These are phyloP conservation scores for Drosophila lacicola DNA, from an alignment of 2,888 invertebrate species.

Conservation along the genomic window DNA sequence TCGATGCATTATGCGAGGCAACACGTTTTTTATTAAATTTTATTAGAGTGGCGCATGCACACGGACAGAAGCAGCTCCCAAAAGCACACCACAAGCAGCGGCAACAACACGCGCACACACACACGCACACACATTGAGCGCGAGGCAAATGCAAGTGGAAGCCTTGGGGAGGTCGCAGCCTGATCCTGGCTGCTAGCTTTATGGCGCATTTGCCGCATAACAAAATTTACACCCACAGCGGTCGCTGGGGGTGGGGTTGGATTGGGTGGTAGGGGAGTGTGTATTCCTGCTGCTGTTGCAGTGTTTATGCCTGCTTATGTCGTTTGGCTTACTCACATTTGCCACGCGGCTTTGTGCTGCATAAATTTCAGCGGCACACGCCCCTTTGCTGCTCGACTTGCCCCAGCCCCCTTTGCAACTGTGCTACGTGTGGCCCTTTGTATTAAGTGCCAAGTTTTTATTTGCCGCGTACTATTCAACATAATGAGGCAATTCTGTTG, in stretches of 20 bases:
- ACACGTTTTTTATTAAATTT: slow-evolving; percentile 80
- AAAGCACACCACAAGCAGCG: slow-evolving; percentile 40
- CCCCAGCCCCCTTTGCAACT: background rate
- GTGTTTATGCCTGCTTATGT: slow-evolving; percentile 79
- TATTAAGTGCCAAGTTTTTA: slow-evolving; percentile 73
- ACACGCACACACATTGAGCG: background rate
- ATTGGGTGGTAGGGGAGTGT: slow-evolving; percentile 1
- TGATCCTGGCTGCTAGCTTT: slow-evolving; percentile 62
- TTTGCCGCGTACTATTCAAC: slow-evolving; percentile 60
- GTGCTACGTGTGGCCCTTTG: slow-evolving; percentile 67
- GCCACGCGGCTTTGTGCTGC: slow-evolving; percentile 76
- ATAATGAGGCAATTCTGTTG: slow-evolving; percentile 73
- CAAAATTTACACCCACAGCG: slow-evolving; percentile 73
- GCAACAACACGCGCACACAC: slow-evolving; percentile 16
- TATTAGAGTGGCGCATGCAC: slow-evolving; percentile 77
- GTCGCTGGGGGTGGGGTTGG: background rate
- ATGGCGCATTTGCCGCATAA: slow-evolving; percentile 78
- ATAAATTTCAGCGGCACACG: slow-evolving; percentile 67
- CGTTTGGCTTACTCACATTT: slow-evolving; percentile 79
- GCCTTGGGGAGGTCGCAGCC: slow-evolving; percentile 49
- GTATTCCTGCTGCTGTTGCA: slow-evolving; percentile 25
- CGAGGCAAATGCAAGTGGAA: slow-evolving; percentile 25
- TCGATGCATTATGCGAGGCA: slow-evolving; percentile 71
- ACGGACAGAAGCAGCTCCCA: slow-evolving; percentile 37
- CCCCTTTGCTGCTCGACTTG: slow-evolving; percentile 11